phyloP scores from a whole-genome alignment of 2,113 vertebrate species.

The Caranx ignobilis region DNA sequence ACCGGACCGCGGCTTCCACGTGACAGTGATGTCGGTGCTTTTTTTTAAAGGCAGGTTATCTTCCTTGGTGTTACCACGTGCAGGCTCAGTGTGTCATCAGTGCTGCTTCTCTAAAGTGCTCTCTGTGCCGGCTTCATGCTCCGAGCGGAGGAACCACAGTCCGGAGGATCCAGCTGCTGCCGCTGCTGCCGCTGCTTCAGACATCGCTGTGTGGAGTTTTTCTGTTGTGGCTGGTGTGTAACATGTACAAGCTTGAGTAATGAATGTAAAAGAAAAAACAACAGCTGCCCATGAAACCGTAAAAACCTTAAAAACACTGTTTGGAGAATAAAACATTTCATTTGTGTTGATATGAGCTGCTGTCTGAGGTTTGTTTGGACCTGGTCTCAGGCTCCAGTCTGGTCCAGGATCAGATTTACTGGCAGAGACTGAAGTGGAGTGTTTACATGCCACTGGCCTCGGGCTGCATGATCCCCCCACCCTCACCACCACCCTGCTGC shows the following conservation, averaged over 20 bases:
- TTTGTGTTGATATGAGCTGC: neutral
- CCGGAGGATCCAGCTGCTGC: conserved; percentile 1
- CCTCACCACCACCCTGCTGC: neutral
- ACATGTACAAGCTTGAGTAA: conserved; percentile 35
- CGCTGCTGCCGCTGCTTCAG: conserved; percentile 12
- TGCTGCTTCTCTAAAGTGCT: conserved; percentile 15
- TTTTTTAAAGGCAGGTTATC: neutral
- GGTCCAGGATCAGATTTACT: neutral
- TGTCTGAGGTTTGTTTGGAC: neutral
- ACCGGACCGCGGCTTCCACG: no score
- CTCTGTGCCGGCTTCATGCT: neutral
- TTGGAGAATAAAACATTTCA: conserved; percentile 40
- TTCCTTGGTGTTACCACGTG: neutral
- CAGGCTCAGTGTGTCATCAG: neutral
- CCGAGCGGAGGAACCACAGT: neutral
- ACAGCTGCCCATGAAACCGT: conserved; percentile 14
- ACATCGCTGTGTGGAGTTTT: conserved; percentile 31
- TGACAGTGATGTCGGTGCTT: no score
- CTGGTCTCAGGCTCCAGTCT: neutral
- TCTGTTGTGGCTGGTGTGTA: conserved; percentile 39
- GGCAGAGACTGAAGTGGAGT: neutral
- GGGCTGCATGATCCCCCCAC: neutral
- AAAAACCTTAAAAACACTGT: conserved; percentile 29
- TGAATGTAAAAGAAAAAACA: conserved; percentile 55
- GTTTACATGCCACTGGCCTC: conserved; percentile 23